Base-by-base conservation (phyloP, 92 coral and sea anemone species). In the Desmophyllum pertusum region DNA sequence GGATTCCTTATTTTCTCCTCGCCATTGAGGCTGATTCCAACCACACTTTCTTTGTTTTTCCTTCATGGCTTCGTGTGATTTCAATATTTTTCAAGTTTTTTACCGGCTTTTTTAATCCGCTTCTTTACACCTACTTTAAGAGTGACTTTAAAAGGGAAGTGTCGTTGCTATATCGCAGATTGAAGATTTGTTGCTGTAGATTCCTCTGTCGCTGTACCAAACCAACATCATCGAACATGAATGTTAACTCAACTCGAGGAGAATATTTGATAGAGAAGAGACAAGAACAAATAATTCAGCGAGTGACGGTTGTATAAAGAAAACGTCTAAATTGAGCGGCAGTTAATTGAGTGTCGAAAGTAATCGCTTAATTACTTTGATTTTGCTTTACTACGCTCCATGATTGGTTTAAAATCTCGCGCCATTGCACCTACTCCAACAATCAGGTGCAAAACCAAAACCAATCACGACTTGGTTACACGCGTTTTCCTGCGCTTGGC, bases 41-140 rank as follows among this genome's bases (percentile, higher is more conserved):
- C 39, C 18, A 35, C 66, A 64, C 53, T 0, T 25, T 27, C 17
- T 41, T 55, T 14, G 71, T 41, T 19, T 23, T 78, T 25, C 83
- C 73, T 5, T 19, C 52, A 7, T 78, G 83, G 83, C 7, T 64
- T 1, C 53, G 23, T n/a, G 55, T 30, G 37, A 43, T 62, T 10
- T 78, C 65, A 25, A 37, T 37, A 43, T 78, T 57, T 78, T 25
- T 78, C 30, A 78, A 78, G 72, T 78, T 59, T 36, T 51, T 25
- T 37, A 78, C 83, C 29, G 55, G 65, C 43, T 53, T 76, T 8
- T 57, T 76, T 11, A 76, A 76, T 57, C 81, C 81, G 2, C 66
- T 76, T 23, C 81, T 76, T 6, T 78, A 78, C 45, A 78, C 83
- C 0, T 78, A 35, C 36, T 78, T 78, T 36, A 78, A 78, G 52